phyloP scores from a whole-genome alignment of 2,113 vertebrate genomes.

The Ctenodactylus gundi region DNA sequence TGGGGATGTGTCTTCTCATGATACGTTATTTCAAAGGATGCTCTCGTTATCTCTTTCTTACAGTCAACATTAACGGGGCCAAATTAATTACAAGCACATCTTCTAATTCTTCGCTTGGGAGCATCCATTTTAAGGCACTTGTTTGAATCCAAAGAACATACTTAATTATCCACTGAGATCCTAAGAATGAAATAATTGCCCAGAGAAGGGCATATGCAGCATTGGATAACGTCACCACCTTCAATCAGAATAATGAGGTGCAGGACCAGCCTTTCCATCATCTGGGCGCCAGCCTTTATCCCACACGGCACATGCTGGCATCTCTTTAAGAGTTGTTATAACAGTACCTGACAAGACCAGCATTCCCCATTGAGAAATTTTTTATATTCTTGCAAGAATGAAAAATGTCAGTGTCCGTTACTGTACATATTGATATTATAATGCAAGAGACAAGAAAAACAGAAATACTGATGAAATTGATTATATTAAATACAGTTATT shows the following conservation, averaged over 20 bases:
- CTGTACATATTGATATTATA: not conserved
- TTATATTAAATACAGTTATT: not conserved
- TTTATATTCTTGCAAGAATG: not conserved
- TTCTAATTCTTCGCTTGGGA: constrained; percentile 71
- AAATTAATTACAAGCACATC: constrained; percentile 44
- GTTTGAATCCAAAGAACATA: constrained; percentile 53
- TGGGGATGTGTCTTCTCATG: not conserved
- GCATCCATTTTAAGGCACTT: constrained; percentile 57
- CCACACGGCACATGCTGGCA: not conserved
- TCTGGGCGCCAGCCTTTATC: constrained; percentile 41
- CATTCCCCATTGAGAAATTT: constrained; percentile 21
- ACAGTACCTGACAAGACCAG: constrained; percentile 45
- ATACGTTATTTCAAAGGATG: constrained; percentile 50
- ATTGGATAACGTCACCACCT: constrained; percentile 55
- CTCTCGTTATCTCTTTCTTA: constrained; percentile 38
- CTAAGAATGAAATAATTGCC: constrained; percentile 53
- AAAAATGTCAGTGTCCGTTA: not conserved
- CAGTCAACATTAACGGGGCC: constrained; percentile 47
- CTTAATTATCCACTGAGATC: constrained; percentile 53
- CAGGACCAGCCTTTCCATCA: constrained; percentile 32
- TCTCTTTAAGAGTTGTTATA: constrained; percentile 8
- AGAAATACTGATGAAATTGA: not conserved
- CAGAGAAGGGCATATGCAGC: constrained; percentile 28
- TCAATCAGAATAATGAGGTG: constrained; percentile 30
- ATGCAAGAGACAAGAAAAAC: not conserved